These are phyloP conservation scores for Bradypodion pumilum DNA, from an alignment of 2,797 vertebrate genomes.

Conservation along the genomic window DNA sequence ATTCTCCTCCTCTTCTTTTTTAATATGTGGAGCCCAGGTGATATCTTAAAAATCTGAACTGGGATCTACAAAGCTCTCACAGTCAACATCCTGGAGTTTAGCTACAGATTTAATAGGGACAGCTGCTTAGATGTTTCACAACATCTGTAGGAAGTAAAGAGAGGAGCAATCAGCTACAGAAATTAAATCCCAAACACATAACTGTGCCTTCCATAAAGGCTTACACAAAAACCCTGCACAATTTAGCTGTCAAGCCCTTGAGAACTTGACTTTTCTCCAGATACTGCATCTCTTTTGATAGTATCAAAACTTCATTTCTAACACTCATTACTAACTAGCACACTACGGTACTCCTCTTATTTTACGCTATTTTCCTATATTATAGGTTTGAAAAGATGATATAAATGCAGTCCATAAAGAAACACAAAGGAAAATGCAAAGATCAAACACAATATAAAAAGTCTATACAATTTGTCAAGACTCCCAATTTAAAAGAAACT, in stretches of 20 bases:
- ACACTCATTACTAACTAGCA: background rate
- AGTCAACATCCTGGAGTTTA: background rate
- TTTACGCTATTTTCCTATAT: background rate
- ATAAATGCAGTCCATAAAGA: no score
- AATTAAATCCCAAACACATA: slow-evolving; percentile 10
- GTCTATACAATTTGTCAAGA: background rate
- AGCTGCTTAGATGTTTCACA: slow-evolving; percentile 30
- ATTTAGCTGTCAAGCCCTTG: slow-evolving; percentile 15
- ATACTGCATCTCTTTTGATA: background rate
- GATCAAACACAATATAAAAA: background rate
- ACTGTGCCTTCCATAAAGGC: slow-evolving; percentile 46
- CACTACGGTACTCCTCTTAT: background rate
- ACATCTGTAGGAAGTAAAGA: slow-evolving; percentile 17
- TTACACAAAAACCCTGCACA: slow-evolving; percentile 20
- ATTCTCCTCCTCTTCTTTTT: background rate
- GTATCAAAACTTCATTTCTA: no score
- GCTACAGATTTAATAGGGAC: slow-evolving; percentile 16
- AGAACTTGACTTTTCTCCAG: slow-evolving; percentile 36
- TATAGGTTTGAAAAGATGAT: background rate
- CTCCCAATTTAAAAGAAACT: background rate
- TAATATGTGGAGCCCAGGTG: slow-evolving; percentile 18
- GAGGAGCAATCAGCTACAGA: background rate
- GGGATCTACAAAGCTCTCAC: background rate
- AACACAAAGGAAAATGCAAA: background rate
- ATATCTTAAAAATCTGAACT: slow-evolving; percentile 41